These are phyloP conservation scores for Stercorarius parasiticus DNA, from an alignment of 2,113 vertebrate genomes.

Conservation along the genomic window DNA sequence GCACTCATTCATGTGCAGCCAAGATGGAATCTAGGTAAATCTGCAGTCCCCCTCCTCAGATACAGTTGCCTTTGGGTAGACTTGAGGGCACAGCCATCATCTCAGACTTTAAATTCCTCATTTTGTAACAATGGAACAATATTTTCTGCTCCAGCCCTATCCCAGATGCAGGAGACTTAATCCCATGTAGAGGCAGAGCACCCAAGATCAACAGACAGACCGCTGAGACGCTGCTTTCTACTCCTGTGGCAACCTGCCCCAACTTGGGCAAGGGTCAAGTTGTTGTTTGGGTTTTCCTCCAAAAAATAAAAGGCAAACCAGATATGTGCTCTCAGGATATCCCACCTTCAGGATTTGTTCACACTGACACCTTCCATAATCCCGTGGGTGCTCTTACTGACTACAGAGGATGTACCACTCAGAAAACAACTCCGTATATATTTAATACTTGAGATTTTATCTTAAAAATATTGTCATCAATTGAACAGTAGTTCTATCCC, in stretches of 20 bases:
- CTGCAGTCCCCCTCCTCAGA: too few species aligned
- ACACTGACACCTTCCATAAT: not conserved
- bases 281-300: too few species aligned
- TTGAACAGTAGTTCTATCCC: not conserved
- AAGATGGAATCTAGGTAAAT: rapidly evolving
- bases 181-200: too few species aligned
- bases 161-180: not conserved
- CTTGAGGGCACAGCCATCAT: not conserved
- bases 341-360: not conserved
- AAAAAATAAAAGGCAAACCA: not conserved
- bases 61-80: not conserved
- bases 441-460: not conserved
- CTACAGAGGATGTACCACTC: too few species aligned
- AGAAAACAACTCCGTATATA: not conserved
- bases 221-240: not conserved
- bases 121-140: not conserved
- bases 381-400: not conserved
- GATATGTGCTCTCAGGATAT: rapidly evolving
- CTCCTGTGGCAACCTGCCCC: too few species aligned
- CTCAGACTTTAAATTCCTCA: not conserved
- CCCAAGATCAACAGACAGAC: too few species aligned
- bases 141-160: not conserved
- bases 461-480: not conserved
- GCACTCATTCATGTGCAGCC: too few species aligned
- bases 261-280: not conserved